A percentile compares a stretch with the other conserved stretches of the same genome.
Conservation (phyloP, 2,888 invertebrate species). For the Orchestes rusci region DNA sequence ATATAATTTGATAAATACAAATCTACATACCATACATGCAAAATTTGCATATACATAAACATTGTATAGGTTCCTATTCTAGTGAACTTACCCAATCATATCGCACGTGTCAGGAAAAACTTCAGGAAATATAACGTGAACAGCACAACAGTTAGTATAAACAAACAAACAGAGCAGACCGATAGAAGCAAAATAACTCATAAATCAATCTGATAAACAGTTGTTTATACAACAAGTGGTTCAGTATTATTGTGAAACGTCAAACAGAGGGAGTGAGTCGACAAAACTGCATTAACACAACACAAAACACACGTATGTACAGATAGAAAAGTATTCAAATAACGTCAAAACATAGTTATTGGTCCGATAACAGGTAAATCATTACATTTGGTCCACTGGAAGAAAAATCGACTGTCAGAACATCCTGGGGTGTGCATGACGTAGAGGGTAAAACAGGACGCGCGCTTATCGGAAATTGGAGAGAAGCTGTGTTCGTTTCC, state of each 20-base stretch:
- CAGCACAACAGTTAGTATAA: neutral
- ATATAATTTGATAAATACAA: too few relatives aligned
- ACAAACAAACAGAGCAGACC: neutral
- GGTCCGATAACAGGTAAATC: constrained; percentile 38
- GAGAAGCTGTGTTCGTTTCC: constrained; percentile 6
- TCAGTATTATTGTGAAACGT: constrained; percentile 37
- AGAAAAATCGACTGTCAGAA: constrained; percentile 43
- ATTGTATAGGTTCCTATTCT: too few relatives aligned
- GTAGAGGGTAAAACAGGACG: constrained; percentile 35
- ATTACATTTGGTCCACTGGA: constrained; percentile 42
- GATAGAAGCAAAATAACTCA: neutral
- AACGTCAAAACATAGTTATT: constrained; percentile 39
- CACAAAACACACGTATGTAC: constrained; percentile 33
- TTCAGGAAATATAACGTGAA: too few relatives aligned
- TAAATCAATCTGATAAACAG: constrained; percentile 16
- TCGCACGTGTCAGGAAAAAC: neutral
- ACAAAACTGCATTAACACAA: constrained; percentile 36
- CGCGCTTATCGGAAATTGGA: constrained; percentile 28
- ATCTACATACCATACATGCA: too few relatives aligned
- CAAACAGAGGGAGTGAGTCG: constrained; percentile 29
- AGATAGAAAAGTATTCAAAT: constrained; percentile 42
- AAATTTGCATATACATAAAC: too few relatives aligned
- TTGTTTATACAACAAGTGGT: constrained; percentile 44
- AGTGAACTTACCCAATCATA: constrained; percentile 7
- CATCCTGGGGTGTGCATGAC: constrained; percentile 34